Conservation (phyloP, 2,888 invertebrate species). For the Corythucha ciliata region DNA sequence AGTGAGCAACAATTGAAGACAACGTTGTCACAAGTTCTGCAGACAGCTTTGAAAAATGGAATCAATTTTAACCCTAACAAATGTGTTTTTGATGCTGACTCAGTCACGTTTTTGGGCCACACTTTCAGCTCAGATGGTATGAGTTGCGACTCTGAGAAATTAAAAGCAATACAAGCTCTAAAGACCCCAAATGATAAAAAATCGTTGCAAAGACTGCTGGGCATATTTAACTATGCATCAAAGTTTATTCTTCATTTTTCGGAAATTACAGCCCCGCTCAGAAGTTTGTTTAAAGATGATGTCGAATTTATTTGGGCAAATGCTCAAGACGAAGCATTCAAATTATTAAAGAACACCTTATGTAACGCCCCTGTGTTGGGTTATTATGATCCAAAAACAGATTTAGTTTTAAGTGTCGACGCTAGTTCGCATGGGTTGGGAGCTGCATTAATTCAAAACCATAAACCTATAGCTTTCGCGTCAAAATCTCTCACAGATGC, state of each 20-base stretch:
- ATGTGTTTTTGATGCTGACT: conserved; percentile 31
- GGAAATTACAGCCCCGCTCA: conserved; percentile 24
- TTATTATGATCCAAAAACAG: conserved; percentile 34
- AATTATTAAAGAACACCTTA: conserved; percentile 25
- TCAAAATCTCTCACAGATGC: conserved; percentile 37
- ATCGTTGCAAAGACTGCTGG: conserved; percentile 30
- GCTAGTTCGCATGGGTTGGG: conserved; percentile 36
- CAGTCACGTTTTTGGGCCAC: conserved; percentile 36
- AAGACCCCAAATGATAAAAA: conserved; percentile 30
- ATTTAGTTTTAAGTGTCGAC: conserved; percentile 35
- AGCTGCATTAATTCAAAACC: conserved; percentile 38
- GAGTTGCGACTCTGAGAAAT: conserved; percentile 18
- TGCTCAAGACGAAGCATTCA: conserved; percentile 22
- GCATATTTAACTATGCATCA: conserved; percentile 32
- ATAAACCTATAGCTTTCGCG: conserved; percentile 38
- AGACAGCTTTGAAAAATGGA: conserved; percentile 16
- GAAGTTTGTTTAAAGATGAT: conserved; percentile 31
- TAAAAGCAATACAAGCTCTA: conserved; percentile 30
- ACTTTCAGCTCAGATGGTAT: conserved; percentile 31
- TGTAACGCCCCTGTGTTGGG: conserved; percentile 32
- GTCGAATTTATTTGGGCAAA: conserved; percentile 26
- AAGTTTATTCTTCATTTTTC: conserved; percentile 32
- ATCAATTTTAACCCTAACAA: conserved; percentile 36
- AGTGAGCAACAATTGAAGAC: conserved; percentile 13
- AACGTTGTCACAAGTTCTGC: conserved; percentile 20